Evolutionary conservation across 2,113 vertebrate species (phyloP), one percentile per base, ranked within the genome.

Genomic region (Bambusicola thoracicus): DNA sequence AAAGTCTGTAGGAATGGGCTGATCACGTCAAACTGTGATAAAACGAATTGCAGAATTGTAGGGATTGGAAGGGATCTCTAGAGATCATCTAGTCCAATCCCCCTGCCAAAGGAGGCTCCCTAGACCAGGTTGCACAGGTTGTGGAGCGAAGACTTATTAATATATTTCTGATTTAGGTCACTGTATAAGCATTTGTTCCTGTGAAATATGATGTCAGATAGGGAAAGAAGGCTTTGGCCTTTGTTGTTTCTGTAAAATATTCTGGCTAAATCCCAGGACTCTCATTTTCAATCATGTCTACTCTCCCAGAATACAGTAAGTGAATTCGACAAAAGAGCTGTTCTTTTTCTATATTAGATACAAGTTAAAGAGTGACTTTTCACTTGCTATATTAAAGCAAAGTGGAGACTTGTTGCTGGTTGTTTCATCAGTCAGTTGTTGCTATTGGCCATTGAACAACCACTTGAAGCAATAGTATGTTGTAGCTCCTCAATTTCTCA

Each of bases 211-310:
- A 46, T 21, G 38, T 59, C 58, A 73, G 77, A 36, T 56, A 61
- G 46, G 30, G 90, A 58, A 58, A 85, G 78, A 88, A 0, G 3
- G 9, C 48, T 56, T n/a, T 38, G 40, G 44, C 46, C 72, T 76
- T 81, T 86, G 69, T 92, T 62, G 89, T 68, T 92, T 81, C 40
- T 94, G 24, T 58, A 20, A 76, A 46, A 76, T 82, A 27, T 30
- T 51, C 66, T 84, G 53, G 29, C 81, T 81, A 76, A 90, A 85
- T 81, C 73, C 66, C 53, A 70, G 77, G 58, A 8, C 32, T 90
- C 36, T 84, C 58, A 63, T 92, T 93, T 93, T 69, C 74, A 95
- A 91, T 93, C 62, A 27, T 11, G 34, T 51, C 51, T 81, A 30
- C 92, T 94, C 78, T 93, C 19, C 43, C 51, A 30, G 84, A 91